Conservation (phyloP, 2,797 vertebrate species). For the Microctenopoma lineatum region DNA sequence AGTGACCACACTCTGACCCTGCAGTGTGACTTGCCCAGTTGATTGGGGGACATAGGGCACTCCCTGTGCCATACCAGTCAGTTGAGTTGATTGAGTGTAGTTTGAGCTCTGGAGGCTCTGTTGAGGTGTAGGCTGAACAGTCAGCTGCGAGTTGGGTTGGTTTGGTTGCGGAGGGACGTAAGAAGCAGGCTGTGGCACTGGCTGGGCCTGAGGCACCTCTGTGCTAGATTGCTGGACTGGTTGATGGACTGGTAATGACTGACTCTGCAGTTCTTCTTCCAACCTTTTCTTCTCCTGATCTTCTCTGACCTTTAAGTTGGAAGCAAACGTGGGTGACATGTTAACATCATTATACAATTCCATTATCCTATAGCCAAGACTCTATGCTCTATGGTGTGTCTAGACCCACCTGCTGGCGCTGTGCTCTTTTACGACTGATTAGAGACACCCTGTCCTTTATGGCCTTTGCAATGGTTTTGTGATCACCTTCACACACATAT, state of each 20-base stretch:
- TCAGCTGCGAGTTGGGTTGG: constrained; percentile 80
- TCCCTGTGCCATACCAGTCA: constrained; percentile 52
- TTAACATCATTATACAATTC: constrained; percentile 8
- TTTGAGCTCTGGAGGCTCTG: constrained; percentile 63
- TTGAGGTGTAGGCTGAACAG: constrained; percentile 68
- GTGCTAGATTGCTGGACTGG: constrained; percentile 47
- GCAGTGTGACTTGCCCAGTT: constrained; percentile 60
- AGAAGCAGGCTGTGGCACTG: constrained; percentile 51
- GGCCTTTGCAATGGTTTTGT: constrained; percentile 99
- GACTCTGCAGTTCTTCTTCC: constrained; percentile 87
- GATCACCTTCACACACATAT: constrained; percentile 97
- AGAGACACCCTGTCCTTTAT: constrained; percentile 98
- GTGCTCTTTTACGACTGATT: constrained; percentile 95
- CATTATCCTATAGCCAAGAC: not conserved
- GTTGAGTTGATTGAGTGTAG: constrained; percentile 69
- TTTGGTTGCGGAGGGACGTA: constrained; percentile 64
- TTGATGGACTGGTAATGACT: constrained; percentile 53
- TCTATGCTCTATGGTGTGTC: not conserved
- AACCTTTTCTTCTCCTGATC: constrained; percentile 93
- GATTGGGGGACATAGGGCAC: constrained; percentile 67
- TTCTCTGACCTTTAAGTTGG: constrained; percentile 85
- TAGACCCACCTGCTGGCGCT: constrained; percentile 87
- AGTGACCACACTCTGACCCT: constrained; percentile 69
- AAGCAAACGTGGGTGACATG: not conserved
- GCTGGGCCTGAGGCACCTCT: constrained; percentile 67